These are phyloP conservation scores for Aplocera efformata DNA, from an alignment of 2,888 invertebrate species.

Conservation along the genomic window DNA sequence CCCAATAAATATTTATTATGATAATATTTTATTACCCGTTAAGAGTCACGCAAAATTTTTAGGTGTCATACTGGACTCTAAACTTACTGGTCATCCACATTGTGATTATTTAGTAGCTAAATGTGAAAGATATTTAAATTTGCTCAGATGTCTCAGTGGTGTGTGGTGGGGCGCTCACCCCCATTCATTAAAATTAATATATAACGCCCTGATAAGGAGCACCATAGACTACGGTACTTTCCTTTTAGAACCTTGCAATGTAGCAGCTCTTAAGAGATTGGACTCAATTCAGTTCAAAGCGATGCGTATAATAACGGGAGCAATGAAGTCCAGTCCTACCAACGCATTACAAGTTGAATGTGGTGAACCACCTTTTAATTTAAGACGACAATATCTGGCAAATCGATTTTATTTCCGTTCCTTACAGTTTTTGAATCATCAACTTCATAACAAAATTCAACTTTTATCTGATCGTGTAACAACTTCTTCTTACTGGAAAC, in stretches of 20 bases:
- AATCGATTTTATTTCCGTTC: no score
- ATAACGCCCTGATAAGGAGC: conserved; percentile 25
- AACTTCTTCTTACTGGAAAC: no score
- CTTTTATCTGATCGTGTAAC: no score
- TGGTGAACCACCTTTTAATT: conserved; percentile 6
- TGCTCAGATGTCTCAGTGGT: conserved; percentile 11
- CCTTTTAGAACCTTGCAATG: conserved; percentile 22
- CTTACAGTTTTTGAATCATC: no score
- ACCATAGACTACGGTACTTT: conserved; percentile 27
- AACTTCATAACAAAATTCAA: no score
- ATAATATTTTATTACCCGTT: no score
- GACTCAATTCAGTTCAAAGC: conserved; percentile 25
- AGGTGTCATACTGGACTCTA: no score
- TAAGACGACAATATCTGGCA: neutral
- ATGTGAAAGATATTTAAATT: no score
- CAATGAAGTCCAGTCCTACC: conserved; percentile 30
- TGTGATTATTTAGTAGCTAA: no score
- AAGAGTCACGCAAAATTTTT: no score
- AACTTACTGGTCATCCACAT: no score
- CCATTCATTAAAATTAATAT: conserved; percentile 18
- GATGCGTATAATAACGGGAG: conserved; percentile 24
- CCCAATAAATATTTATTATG: no score
- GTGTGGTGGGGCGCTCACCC: conserved; percentile 28
- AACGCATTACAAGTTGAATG: conserved; percentile 23
- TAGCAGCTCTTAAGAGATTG: conserved; percentile 6